Conservation (phyloP, 2,888 invertebrate genomes). For the Ametastegia equiseti region DNA sequence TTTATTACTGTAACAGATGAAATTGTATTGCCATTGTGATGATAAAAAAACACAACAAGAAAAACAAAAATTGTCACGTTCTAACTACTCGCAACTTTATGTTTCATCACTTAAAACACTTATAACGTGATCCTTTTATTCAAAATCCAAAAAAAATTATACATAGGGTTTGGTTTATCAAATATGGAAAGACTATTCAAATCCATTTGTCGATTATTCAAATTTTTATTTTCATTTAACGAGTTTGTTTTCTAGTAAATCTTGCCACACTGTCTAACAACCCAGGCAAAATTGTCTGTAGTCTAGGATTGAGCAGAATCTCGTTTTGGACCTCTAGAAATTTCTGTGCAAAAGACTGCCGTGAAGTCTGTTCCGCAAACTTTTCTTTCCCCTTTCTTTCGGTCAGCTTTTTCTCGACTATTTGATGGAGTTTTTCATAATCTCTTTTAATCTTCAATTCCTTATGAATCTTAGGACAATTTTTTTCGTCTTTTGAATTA, state of each 20-base stretch:
- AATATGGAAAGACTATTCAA: neutral
- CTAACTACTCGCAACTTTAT: neutral
- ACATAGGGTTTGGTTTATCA: neutral
- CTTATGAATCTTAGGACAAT: neutral
- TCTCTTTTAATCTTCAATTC: neutral
- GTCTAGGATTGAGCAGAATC: neutral
- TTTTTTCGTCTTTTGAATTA: neutral
- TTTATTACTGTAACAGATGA: slow-evolving; percentile 3
- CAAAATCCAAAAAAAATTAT: neutral
- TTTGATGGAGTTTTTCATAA: slow-evolving; percentile 9
- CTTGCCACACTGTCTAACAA: neutral
- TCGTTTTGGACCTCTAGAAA: neutral
- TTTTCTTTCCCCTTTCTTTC: neutral
- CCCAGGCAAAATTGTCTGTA: neutral
- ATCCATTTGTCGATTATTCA: neutral
- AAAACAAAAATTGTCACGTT: too few species aligned
- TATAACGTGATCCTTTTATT: neutral
- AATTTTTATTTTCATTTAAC: neutral
- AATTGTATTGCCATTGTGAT: neutral
- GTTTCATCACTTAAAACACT: neutral
- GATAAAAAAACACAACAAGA: neutral
- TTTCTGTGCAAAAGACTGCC: neutral
- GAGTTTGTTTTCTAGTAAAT: neutral
- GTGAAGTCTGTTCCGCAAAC: neutral
- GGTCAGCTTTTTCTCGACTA: neutral